Evolutionary conservation across 2,888 invertebrate species (phyloP), one percentile per base, ranked within the genome.

Genomic region (Eumerus sabulonum): DNA sequence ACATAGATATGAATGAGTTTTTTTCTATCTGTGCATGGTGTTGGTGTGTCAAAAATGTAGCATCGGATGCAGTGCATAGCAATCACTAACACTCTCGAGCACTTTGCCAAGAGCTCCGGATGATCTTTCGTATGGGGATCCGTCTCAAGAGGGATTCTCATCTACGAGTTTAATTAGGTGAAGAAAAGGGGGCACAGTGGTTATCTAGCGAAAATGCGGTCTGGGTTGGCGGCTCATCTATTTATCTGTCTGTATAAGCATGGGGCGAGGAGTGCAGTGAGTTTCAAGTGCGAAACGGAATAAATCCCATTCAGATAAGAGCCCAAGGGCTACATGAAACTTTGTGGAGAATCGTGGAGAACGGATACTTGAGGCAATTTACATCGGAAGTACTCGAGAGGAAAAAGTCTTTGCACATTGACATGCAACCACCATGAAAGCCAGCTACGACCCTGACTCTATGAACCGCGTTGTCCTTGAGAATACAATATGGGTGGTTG

Each of bases 161-260:
- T 63, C 73, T 67, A 59, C 27, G 27, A 56, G 77, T 50, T 77
- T 77, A 77, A 73, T 77, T 77, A 73, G 73, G 77, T 77, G 73
- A 59, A 72, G 57, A 27, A 73, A 72, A 51, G 56, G 40, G 47
- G 56, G 56, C 38, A 64, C 47, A 19, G 44, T 60, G 1, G n/a
- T 44, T 40, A 27, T 42, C 17, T 17, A 36, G 16, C 9, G 12
- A 9, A 11, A 40, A 40, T 40, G 19, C 11, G 35, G 48, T 50
- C 67, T 18, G 35, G 16, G 14, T 47, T 13, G 35, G 40, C 19
- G 60, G 44, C 42, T 50, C 50, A 56, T 57, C 13, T 48, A n/a
- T 7, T 4, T 9, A 9, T 11, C 18, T 51, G 27, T 27, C 27
- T 2, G 27, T n/a, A n/a, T n/a, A 27, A 7, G 27, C 27, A 27